Percentiles rank a stretch among this genome's conserved stretches.
phyloP scores from a whole-genome alignment of 2,888 invertebrate genomes.

The Zelleria hepariella region DNA sequence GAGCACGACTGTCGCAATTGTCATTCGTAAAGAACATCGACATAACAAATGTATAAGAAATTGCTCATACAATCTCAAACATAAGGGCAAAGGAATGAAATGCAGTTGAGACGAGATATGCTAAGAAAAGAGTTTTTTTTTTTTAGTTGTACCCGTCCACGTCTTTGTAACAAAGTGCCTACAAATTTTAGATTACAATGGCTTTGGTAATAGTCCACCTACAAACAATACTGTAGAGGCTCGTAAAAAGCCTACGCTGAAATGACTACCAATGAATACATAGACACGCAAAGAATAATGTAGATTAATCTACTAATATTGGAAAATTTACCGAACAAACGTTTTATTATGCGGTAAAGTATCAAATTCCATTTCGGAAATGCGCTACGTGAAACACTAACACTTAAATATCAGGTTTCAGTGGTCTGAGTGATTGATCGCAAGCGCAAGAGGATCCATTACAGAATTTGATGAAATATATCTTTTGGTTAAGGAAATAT shows the following conservation, averaged over 20 bases:
- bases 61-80: conserved; percentile 17
- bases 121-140: too few relatives aligned
- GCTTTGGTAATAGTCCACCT: too few relatives aligned
- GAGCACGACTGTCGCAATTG: conserved; percentile 26
- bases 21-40: conserved; percentile 20
- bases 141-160: neutral
- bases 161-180: neutral
- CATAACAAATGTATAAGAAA: conserved; percentile 35
- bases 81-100: conserved; percentile 6
- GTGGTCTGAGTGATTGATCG: neutral
- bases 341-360: neutral
- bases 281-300: neutral
- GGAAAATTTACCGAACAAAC: neutral
- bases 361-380: neutral
- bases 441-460: neutral
- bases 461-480: neutral
- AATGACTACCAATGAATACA: neutral
- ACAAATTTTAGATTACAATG: neutral
- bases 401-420: neutral
- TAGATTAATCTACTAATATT: neutral
- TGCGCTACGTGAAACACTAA: neutral
- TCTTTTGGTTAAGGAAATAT: neutral
- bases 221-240: neutral
- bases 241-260: neutral
- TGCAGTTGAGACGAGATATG: neutral